Evolutionary conservation across 2,113 vertebrate genomes (phyloP).

Genomic region (Hepsetus odoe): DNA sequence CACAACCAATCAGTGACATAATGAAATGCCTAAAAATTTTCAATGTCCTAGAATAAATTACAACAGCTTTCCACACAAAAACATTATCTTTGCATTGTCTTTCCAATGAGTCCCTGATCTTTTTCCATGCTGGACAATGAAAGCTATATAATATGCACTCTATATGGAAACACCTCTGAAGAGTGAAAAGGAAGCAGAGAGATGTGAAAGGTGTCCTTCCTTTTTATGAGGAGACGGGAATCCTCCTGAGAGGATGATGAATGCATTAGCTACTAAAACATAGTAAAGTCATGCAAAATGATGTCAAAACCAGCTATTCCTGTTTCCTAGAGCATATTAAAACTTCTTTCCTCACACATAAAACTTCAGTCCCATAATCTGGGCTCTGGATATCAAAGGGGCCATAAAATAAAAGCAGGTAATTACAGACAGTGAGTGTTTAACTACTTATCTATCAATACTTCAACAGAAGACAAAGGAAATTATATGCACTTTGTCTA

Average conservation of each 20-base stretch:
- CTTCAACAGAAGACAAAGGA: background rate
- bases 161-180: conserved; percentile 20
- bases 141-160: background rate
- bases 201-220: conserved; percentile 27
- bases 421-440: conserved; percentile 16
- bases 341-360: background rate
- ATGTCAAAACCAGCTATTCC: conserved; percentile 50
- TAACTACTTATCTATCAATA: conserved; percentile 30
- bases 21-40: background rate
- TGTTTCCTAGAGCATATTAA: background rate
- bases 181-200: no score
- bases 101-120: background rate
- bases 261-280: conserved; percentile 38
- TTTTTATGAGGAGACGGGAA: conserved; percentile 7
- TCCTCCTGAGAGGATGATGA: background rate
- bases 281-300: background rate
- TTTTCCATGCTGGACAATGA: background rate
- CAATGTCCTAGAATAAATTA: background rate
- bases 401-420: conserved; percentile 18
- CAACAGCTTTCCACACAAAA: no score
- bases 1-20: background rate
- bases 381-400: background rate
- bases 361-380: conserved; percentile 6
- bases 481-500: background rate
- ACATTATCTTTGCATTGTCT: background rate